Percentiles rank a stretch among this genome's conserved stretches.
These are phyloP conservation scores for Solea solea DNA, from an alignment of 2,113 vertebrate species.

Conservation along the genomic window DNA sequence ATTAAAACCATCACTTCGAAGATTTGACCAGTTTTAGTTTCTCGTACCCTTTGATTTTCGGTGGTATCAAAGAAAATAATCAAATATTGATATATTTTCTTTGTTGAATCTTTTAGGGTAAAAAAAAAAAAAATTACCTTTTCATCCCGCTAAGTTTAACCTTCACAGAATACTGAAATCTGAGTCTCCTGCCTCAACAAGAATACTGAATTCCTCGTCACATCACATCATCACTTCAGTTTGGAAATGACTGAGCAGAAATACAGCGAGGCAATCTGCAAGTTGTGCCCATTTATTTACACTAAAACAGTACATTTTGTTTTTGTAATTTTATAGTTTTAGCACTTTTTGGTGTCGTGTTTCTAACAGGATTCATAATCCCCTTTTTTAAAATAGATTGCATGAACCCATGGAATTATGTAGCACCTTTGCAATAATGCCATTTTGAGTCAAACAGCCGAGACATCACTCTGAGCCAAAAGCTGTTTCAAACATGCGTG, in stretches of 20 bases:
- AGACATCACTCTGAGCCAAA: slow-evolving; percentile 27
- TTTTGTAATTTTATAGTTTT: slow-evolving; percentile 47
- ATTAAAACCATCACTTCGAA: no score
- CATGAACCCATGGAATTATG: slow-evolving; percentile 62
- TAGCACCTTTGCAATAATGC: slow-evolving; percentile 80
- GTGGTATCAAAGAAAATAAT: no score
- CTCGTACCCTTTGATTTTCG: no score
- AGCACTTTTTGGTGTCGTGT: slow-evolving; percentile 77
- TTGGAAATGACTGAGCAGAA: slow-evolving; percentile 15
- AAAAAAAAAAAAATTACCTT: not conserved
- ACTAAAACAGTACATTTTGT: slow-evolving; percentile 61
- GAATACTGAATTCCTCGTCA: not conserved
- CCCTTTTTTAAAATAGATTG: slow-evolving; percentile 39
- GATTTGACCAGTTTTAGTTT: no score
- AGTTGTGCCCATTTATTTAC: slow-evolving; percentile 77
- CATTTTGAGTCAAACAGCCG: slow-evolving; percentile 46
- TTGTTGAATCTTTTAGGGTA: not conserved
- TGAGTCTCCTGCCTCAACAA: not conserved
- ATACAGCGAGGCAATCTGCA: slow-evolving; percentile 39
- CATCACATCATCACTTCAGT: not conserved
- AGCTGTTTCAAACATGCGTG: slow-evolving; percentile 65
- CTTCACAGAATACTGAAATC: not conserved
- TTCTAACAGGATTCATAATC: slow-evolving; percentile 54
- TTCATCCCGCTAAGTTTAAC: not conserved
- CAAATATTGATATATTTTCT: no score